Conservation (phyloP, 2,113 vertebrate genomes). For the western clawed frog (Xenopus tropicalis) region DNA sequence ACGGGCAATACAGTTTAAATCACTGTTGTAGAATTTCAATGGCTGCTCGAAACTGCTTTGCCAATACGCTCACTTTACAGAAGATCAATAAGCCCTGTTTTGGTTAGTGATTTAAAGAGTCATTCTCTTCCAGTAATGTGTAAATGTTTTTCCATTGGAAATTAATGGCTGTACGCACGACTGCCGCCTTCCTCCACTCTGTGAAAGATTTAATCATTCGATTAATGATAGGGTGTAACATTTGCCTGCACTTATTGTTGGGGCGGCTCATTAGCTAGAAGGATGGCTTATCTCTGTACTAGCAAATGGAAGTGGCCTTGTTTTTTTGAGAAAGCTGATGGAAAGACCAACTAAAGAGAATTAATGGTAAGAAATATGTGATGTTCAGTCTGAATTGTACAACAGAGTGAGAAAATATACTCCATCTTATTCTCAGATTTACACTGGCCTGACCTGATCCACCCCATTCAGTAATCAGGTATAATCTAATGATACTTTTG, state of each 20-base stretch:
- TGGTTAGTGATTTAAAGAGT: slow-evolving; percentile 60
- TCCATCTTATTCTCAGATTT: too few relatives aligned
- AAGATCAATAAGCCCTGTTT: slow-evolving; percentile 58
- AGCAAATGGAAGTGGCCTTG: too few relatives aligned
- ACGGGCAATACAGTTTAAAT: slow-evolving; percentile 19
- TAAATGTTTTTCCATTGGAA: slow-evolving; percentile 54
- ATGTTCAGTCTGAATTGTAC: too few relatives aligned
- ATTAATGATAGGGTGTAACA: slow-evolving; percentile 55
- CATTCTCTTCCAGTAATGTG: slow-evolving; percentile 51
- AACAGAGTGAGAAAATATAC: too few relatives aligned
- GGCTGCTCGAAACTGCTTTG: slow-evolving; percentile 60
- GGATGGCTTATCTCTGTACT: too few relatives aligned
- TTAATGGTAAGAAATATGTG: too few relatives aligned
- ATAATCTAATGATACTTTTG: too few relatives aligned
- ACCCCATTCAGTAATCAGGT: too few relatives aligned
- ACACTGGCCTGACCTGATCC: too few relatives aligned
- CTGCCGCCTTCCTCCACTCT: slow-evolving; percentile 51
- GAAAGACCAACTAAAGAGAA: too few relatives aligned
- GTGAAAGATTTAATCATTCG: slow-evolving; percentile 59
- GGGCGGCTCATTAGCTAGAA: too few relatives aligned
- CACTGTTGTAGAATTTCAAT: slow-evolving; percentile 53
- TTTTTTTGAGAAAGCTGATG: too few relatives aligned
- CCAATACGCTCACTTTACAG: slow-evolving; percentile 67
- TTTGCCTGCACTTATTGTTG: not conserved
- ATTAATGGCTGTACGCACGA: slow-evolving; percentile 61